Evolutionary conservation across 2,888 invertebrate species (phyloP).

Genomic region (Drosophila formosana): DNA sequence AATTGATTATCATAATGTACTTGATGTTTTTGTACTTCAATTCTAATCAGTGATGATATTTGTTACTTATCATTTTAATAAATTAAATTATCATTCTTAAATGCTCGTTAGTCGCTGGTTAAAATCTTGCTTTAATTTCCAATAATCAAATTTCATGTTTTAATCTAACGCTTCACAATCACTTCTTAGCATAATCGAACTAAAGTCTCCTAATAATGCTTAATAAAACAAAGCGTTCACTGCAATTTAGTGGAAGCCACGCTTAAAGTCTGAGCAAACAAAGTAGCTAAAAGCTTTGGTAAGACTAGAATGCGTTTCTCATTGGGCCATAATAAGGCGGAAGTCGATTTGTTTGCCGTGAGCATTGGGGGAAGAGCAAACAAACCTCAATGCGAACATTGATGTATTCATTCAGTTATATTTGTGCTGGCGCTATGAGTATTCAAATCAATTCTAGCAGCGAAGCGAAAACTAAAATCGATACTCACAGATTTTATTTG

Average conservation of each 20-base stretch:
- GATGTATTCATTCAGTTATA: slow-evolving; percentile 8
- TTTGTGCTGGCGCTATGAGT: not conserved
- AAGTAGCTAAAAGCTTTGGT: not conserved
- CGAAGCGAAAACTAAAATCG: slow-evolving; percentile 32
- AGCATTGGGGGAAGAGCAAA: slow-evolving; percentile 6
- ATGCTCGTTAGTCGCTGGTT: no score
- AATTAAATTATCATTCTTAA: no score
- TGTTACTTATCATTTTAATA: no score
- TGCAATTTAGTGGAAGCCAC: not conserved
- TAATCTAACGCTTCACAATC: not conserved
- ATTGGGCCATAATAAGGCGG: not conserved
- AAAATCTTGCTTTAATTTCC: no score
- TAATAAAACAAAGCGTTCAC: not conserved
- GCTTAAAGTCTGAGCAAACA: not conserved
- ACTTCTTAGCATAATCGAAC: not conserved
- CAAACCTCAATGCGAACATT: slow-evolving; percentile 1
- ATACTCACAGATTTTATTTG: slow-evolving; percentile 57
- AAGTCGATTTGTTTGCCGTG: slow-evolving; percentile 11
- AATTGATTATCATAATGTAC: no score
- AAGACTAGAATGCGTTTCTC: not conserved
- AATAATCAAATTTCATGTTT: no score
- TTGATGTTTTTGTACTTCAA: no score
- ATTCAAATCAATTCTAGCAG: slow-evolving; percentile 13
- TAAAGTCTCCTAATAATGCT: not conserved
- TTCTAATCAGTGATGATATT: no score